Evolutionary conservation across 2,888 invertebrate species (phyloP).

Genomic region (Campoletis raptor): DNA sequence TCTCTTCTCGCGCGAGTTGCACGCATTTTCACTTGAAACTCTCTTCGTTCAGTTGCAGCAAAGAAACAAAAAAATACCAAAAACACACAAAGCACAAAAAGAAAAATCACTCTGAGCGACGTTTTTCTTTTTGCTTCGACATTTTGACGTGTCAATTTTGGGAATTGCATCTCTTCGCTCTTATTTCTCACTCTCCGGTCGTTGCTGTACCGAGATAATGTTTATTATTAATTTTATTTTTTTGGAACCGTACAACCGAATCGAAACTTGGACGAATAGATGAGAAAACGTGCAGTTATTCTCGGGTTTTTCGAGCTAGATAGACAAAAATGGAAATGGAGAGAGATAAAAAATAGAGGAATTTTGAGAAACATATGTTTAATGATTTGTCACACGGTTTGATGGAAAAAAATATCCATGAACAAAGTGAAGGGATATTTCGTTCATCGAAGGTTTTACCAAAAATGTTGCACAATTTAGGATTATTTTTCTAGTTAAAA

Average conservation of each 20-base stretch:
- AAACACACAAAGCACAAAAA: neutral
- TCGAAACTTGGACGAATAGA: neutral
- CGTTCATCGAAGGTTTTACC: neutral
- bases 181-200: neutral
- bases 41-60: slow-evolving; percentile 50
- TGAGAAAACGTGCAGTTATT: neutral
- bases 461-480: neutral
- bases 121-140: slow-evolving; percentile 1
- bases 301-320: slow-evolving; percentile 8
- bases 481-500: neutral
- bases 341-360: neutral
- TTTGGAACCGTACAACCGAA: neutral
- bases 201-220: neutral
- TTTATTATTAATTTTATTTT: neutral
- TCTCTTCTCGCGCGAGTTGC: slow-evolving; percentile 83
- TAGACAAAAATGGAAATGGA: neutral
- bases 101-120: slow-evolving; percentile 11
- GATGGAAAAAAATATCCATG: neutral
- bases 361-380: neutral
- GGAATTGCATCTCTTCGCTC: neutral
- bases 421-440: neutral
- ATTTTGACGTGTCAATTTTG: slow-evolving; percentile 3
- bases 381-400: neutral
- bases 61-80: slow-evolving; percentile 13
- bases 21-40: slow-evolving; percentile 75